Evolutionary conservation across 2,888 invertebrate genomes (phyloP), one percentile per base, ranked within the genome.

Genomic region (Drosophila phalerata): DNA sequence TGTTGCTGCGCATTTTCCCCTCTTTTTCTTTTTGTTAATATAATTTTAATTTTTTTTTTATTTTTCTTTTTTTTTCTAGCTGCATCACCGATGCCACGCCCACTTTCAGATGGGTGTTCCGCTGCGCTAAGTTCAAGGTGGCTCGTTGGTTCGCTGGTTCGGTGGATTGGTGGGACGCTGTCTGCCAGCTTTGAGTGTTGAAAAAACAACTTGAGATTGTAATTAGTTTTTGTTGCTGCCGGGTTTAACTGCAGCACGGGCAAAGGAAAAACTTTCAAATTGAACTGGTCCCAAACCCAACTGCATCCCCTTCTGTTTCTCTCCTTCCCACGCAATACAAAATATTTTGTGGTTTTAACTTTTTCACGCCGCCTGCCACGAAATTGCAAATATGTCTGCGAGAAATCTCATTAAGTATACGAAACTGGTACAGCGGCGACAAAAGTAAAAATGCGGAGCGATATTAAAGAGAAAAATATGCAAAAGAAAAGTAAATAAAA

Each of bases 201-300:
- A 78, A 76, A 79, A 79, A 82, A 85, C 86, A 86, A 81, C 90
- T 85, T 77, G 78, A 90, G 81, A 85, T 82, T 91, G 83, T 90
- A 90, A 90, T 90, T 90, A 90, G 91, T 91, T 90, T 91, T 90
- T 88, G 85, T 86, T 85, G 86, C 87, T 90, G 66, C 73, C 81
- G 89, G 90, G 85, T 74, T 78, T 84, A 85, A 73, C 76, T 82
- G 73, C 68, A 65, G 69, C 60, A 8, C 60, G 60, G 38, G 51
- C 43, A 61, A 70, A 68, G 62, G 69, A 67, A 90, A 90, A 86
- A 86, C 89, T 86, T 90, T 88, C 73, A 90, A 81, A 90, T 90
- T 86, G 84, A 89, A 88, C 89, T 76, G 56, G 56, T 47, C 30
- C n/a, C 25, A 22, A 9, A 32, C 22, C 49, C 37, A 32, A 19